Conservation (phyloP, 2,888 invertebrate species). For the Baccha elongata region DNA sequence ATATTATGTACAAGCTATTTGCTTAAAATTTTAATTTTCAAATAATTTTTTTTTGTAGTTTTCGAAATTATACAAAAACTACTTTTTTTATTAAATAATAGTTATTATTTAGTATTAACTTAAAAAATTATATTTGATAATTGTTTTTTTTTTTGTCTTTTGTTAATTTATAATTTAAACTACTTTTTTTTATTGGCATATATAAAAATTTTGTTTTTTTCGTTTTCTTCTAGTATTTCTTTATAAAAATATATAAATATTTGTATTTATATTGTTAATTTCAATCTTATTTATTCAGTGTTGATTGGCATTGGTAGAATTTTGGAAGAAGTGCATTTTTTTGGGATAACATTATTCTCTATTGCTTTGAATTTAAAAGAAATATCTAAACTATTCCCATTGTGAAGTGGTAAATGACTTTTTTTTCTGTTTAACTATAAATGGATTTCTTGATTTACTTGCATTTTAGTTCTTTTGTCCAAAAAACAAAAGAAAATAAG, state of each 20-base stretch:
- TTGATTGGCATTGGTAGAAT: constrained; percentile 69
- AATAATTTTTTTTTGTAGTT: constrained; percentile 39
- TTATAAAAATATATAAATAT: constrained; percentile 48
- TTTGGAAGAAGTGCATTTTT: constrained; percentile 68
- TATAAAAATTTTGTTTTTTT: constrained; percentile 60
- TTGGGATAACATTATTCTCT: constrained; percentile 23
- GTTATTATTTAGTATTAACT: constrained; percentile 49
- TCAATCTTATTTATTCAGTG: constrained; percentile 53
- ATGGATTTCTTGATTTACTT: constrained; percentile 41
- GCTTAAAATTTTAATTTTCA: constrained; percentile 47
- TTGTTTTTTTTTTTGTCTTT: constrained; percentile 63
- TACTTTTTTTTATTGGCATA: constrained; percentile 49
- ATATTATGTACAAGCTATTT: constrained; percentile 60
- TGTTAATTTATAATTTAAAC: constrained; percentile 65
- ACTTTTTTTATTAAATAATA: constrained; percentile 34
- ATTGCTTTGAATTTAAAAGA: constrained; percentile 2
- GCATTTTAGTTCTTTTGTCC: constrained; percentile 17
- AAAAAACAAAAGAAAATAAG: constrained; percentile 24
- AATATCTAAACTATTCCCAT: constrained; percentile 4
- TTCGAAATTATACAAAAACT: constrained; percentile 60
- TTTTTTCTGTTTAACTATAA: constrained; percentile 27
- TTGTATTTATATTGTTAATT: constrained; percentile 35
- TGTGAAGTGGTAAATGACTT: not conserved
- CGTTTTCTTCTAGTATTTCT: constrained; percentile 10
- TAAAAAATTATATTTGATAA: constrained; percentile 28